These are phyloP conservation scores for Saguinus midas DNA, from an alignment of 2,113 vertebrate genomes.

Conservation along the genomic window DNA sequence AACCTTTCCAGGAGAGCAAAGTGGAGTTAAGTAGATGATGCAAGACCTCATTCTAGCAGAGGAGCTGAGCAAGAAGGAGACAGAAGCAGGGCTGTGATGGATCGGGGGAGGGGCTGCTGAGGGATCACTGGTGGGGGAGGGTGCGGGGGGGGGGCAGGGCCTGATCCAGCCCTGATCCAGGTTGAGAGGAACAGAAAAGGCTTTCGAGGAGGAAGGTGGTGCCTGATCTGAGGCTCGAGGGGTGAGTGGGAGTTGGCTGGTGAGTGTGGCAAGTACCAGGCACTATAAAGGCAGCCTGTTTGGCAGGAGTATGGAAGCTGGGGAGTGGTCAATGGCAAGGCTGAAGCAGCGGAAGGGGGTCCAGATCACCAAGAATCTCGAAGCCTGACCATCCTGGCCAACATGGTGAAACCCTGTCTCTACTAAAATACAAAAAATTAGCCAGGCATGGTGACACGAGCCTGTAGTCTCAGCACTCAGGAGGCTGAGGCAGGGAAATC, in stretches of 20 bases:
- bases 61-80: background rate
- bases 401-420: no score
- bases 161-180: background rate
- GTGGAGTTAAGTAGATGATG: background rate
- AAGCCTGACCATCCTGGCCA: no score
- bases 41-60: background rate
- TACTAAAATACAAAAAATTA: no score
- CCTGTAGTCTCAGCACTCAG: no score
- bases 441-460: no score
- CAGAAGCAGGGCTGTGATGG: background rate
- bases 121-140: background rate
- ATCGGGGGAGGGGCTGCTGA: background rate
- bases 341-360: background rate
- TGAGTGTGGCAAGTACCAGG: background rate
- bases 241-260: background rate
- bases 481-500: no score
- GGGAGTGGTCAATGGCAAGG: background rate
- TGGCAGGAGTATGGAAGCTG: background rate
- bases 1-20: slow-evolving; percentile 49
- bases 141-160: no score
- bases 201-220: background rate
- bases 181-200: background rate
- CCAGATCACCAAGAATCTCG: background rate
- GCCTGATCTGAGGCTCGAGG: background rate
- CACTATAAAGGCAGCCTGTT: background rate